Conservation (phyloP, 2,797 vertebrate genomes). For the Tiaroga cobitis region DNA sequence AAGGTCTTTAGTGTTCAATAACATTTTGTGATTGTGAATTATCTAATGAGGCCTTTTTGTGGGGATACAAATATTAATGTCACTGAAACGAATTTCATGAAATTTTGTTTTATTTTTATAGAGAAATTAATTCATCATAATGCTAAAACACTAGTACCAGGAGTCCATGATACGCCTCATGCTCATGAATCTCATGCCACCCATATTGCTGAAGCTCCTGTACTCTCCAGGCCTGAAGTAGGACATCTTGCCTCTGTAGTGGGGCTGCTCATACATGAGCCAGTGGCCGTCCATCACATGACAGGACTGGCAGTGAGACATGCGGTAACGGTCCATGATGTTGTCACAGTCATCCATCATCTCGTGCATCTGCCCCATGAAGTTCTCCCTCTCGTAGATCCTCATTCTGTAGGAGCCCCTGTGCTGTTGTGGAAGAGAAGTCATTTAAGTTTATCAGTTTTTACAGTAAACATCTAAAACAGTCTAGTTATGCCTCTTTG, state of each 20-base stretch:
- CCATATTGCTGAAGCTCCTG: constrained; percentile 67
- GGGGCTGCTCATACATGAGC: constrained; percentile 73
- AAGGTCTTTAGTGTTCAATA: not conserved
- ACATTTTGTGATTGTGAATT: not conserved
- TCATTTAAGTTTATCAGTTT: not conserved
- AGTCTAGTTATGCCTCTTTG: not conserved
- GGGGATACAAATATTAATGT: not conserved
- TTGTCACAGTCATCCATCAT: constrained; percentile 60
- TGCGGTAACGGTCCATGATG: constrained; percentile 51
- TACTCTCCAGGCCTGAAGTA: constrained; percentile 77
- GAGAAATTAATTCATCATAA: not conserved
- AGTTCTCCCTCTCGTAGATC: constrained; percentile 71
- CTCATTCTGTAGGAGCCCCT: constrained; percentile 65
- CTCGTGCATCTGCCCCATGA: constrained; percentile 64
- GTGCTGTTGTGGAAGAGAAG: constrained; percentile 60
- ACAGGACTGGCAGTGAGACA: constrained; percentile 54
- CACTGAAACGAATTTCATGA: not conserved
- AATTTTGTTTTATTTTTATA: not conserved
- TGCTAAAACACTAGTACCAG: constrained; percentile 59
- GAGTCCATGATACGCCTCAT: constrained; percentile 71
- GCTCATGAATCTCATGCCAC: constrained; percentile 69
- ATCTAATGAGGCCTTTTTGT: not conserved
- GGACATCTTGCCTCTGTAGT: constrained; percentile 71
- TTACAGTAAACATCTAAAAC: not conserved
- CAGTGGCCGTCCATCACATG: constrained; percentile 73